phyloP scores from a whole-genome alignment of 1,140 invertebrate genomes.

The Drosophila ironensis region DNA sequence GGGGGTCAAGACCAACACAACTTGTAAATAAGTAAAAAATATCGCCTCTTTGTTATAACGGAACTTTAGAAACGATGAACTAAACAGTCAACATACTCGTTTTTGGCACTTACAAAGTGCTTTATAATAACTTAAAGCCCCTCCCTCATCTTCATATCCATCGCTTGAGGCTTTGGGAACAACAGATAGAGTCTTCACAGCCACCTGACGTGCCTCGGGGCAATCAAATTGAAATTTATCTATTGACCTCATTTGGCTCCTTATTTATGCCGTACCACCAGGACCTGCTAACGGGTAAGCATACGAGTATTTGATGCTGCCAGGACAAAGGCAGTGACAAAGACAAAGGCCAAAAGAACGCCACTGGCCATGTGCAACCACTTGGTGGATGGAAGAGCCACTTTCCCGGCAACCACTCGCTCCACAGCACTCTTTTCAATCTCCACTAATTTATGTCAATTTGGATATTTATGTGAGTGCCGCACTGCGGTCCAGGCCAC shows the following conservation, averaged over 20 bases:
- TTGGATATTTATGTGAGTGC: conserved; percentile 54
- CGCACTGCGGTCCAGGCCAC: conserved; percentile 24
- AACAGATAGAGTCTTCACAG: conserved; percentile 10
- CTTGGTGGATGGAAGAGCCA: conserved; percentile 10
- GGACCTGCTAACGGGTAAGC: conserved; percentile 6
- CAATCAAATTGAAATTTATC: conserved; percentile 59
- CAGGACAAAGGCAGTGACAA: conserved; percentile 21
- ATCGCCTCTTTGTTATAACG: no score
- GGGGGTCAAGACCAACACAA: conserved; percentile 21
- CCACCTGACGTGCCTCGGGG: conserved; percentile 17
- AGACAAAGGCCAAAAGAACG: conserved; percentile 22
- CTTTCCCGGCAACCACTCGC: not conserved
- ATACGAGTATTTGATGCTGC: conserved; percentile 52
- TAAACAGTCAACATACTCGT: no score
- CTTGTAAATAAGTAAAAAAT: not conserved
- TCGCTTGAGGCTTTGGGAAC: no score
- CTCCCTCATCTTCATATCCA: no score
- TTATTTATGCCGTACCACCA: conserved; percentile 42
- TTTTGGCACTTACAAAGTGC: no score
- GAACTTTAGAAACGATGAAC: no score
- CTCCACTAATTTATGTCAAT: conserved; percentile 61
- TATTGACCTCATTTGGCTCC: conserved; percentile 45
- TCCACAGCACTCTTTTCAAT: conserved; percentile 42
- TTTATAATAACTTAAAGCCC: no score
- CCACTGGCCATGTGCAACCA: conserved; percentile 7